phyloP scores from a whole-genome alignment of 2,888 invertebrate genomes.

The Harpalus rubripes region DNA sequence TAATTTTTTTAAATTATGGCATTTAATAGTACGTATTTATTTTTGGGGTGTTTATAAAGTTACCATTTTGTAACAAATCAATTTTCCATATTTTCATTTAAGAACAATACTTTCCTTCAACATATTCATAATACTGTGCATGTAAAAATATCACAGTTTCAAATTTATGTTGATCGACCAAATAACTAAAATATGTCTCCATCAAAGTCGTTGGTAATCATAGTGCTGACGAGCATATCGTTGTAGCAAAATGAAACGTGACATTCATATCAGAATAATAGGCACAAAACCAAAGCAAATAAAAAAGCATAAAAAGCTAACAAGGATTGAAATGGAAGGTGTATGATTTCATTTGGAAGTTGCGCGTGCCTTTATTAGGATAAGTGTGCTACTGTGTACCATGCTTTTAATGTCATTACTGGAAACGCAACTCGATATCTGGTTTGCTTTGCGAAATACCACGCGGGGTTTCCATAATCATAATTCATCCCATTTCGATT shows the following conservation, averaged over 20 bases:
- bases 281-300: neutral
- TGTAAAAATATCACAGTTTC: too few relatives aligned
- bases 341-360: slow-evolving; percentile 55
- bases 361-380: slow-evolving; percentile 38
- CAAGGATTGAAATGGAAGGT: slow-evolving; percentile 9
- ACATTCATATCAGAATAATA: slow-evolving; percentile 5
- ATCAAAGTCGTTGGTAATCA: neutral
- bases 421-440: slow-evolving; percentile 55
- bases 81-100: too few relatives aligned
- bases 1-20: too few relatives aligned
- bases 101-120: too few relatives aligned
- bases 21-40: too few relatives aligned
- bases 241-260: neutral
- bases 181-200: neutral
- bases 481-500: neutral
- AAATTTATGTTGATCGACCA: too few relatives aligned
- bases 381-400: slow-evolving; percentile 60
- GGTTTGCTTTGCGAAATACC: neutral
- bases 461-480: neutral
- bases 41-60: too few relatives aligned
- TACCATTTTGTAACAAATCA: too few relatives aligned
- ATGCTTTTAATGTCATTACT: slow-evolving; percentile 64
- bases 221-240: neutral
- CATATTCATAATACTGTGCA: too few relatives aligned
- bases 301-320: neutral